Base-by-base conservation (phyloP, 2,888 invertebrate species). In the Ennomos quercinarius region DNA sequence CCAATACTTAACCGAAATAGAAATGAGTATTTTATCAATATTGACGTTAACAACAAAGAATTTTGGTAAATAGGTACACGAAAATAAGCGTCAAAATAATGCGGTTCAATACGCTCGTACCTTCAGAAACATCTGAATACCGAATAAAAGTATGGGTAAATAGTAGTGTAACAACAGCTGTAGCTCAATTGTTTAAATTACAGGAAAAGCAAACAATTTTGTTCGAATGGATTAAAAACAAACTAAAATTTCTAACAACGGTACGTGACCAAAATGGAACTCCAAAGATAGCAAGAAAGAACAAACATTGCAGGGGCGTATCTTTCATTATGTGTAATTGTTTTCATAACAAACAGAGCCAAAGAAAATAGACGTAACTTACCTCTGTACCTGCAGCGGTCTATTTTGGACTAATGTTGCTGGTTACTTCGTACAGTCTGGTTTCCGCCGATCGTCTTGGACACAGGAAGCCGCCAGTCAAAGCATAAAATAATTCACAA, bases 381-480 rank as follows among this genome's bases (percentile, higher is more conserved):
- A 87, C 87, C 83, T 78, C 80, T 81, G 68, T 69, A 76, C 73
- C 72, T 66, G n/a, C 37, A 67, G 74, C 64, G 66, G 76, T 84
- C 84, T 89, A 89, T 89, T 90, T 89, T 74, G 73, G 82, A 80
- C 78, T 71, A 70, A 74, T 69, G 69, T 71, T 76, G 72, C 72
- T 50, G 76, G 76, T 76, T 72, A 72, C 74, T 74, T 74, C 71
- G 72, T 63, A 70, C 75, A 77, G 75, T 38, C 27, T 45, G 49
- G 40, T 78, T 84, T 84, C 88, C 85, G 87, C 69, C 74, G 27
- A 43, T 43, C 43, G 74, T 66, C 73, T 77, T 71, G 72, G 73
- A 56, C 70, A 57, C 83, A 81, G 87, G 88, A 89, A 87, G 71
- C 78, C 66, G 79, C 71, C 80, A 80, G 78, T 85, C 87, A 84